phyloP scores from a whole-genome alignment of 1,140 invertebrate genomes.

The Drosophila kohkoa region DNA sequence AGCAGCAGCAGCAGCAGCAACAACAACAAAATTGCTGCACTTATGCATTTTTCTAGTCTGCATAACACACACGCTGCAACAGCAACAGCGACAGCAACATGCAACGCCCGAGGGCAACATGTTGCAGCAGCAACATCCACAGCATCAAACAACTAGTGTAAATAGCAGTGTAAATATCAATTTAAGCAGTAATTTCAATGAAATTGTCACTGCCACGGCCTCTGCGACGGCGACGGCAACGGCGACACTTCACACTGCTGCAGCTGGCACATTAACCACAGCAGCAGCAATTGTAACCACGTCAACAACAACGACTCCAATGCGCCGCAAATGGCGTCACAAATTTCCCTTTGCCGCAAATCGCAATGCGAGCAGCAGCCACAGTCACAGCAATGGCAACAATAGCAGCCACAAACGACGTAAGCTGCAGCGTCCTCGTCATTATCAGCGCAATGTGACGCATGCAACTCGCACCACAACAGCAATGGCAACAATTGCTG shows the following conservation, averaged over 20 bases:
- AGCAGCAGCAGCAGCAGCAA: not conserved
- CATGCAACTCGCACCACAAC: slow-evolving; percentile 75
- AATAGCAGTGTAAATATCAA: slow-evolving; percentile 84
- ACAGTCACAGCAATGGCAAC: slow-evolving; percentile 1
- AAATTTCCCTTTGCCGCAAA: slow-evolving; percentile 55
- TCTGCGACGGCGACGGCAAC: slow-evolving; percentile 45
- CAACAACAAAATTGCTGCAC: slow-evolving; percentile 55
- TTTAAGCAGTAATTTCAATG: slow-evolving; percentile 79
- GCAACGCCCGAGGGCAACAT: slow-evolving; percentile 69
- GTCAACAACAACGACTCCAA: slow-evolving; percentile 50
- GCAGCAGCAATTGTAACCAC: slow-evolving; percentile 29
- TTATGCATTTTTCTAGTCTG: slow-evolving; percentile 75
- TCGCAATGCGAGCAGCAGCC: slow-evolving; percentile 38
- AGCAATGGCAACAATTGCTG: slow-evolving; percentile 57
- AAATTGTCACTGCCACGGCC: slow-evolving; percentile 76
- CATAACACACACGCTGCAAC: slow-evolving; percentile 65
- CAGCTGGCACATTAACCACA: slow-evolving; percentile 8
- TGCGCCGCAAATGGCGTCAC: slow-evolving; percentile 64
- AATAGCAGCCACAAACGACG: slow-evolving; percentile 52
- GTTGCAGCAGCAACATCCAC: slow-evolving; percentile 68
- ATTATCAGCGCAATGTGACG: slow-evolving; percentile 64
- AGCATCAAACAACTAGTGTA: slow-evolving; percentile 75
- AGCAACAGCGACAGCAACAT: slow-evolving; percentile 55
- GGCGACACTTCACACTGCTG: slow-evolving; percentile 41
- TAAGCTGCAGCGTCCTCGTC: slow-evolving; percentile 58